Base-by-base conservation (phyloP, 2,113 vertebrate genomes). In the Donacobius atricapilla region DNA sequence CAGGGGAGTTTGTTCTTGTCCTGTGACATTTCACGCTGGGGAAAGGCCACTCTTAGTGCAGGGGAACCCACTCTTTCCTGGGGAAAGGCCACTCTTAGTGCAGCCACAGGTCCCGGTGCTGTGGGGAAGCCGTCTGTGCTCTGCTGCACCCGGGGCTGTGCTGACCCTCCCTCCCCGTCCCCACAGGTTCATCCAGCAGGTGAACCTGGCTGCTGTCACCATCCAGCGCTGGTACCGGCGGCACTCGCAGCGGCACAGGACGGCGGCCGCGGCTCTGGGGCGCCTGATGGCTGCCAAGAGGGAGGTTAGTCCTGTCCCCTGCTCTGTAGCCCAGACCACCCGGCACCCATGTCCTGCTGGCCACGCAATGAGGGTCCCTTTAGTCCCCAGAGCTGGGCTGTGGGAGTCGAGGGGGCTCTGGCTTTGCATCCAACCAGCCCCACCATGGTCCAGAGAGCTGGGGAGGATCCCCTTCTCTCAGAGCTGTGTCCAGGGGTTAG, bases 201-300 rank as follows among this genome's bases (percentile, higher is more conserved):
- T 99, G 93, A 99, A 98, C 97, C 96, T 97, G 51, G 99, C 99
- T 0, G 99, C 99, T 0, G 85, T 99, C 80, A 98, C 98, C 80
- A 99, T 99, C 96, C 99, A 99, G 98, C 98, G 98, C 76, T 99
- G 99, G 99, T 99, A 99, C 98, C 97, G 99, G 13, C 97, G 40
- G 15, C 99, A 98, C 37, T 64, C 90, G 2, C 97, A 95, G 65
- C 97, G 91, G 35, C 98, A 50, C 40, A 94, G 42, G 50, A 88
- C 92, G 0, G 97, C 97, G 7, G 96, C 98, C 0, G 94, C 97
- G 0, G 92, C 89, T 6, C 97, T 99, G 70, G 97, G 88, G 31
- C 97, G 66, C 28, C 83, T 99, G 73, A 96, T 99, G 39, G 82
- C 96, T 9, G 95, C 97, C 60, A 98, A 98, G 96, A 98, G 96